These are phyloP conservation scores for Potamarius usumacintae DNA, from an alignment of 2,113 vertebrate genomes.

Conservation along the genomic window DNA sequence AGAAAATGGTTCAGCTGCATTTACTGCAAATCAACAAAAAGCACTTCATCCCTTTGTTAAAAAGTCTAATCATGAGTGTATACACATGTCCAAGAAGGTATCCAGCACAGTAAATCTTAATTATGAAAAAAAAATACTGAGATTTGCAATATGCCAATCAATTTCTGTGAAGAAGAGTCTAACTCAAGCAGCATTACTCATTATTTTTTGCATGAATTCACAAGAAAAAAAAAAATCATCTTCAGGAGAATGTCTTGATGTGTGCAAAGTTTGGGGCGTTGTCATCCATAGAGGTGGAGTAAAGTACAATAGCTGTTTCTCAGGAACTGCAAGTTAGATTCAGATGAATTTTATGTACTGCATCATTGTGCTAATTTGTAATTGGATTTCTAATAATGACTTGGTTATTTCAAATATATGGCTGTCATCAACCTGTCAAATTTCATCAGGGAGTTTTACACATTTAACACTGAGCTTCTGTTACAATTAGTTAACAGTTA, in stretches of 20 bases:
- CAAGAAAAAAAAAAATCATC: not conserved
- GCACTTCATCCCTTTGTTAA: not conserved
- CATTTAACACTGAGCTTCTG: not conserved
- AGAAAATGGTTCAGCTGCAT: not conserved
- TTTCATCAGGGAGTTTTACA: too few species aligned
- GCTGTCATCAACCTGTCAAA: too few species aligned
- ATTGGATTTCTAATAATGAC: too few species aligned
- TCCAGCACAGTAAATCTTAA: not conserved
- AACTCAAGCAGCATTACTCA: not conserved
- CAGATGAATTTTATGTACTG: too few species aligned
- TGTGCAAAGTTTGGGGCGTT: too few species aligned
- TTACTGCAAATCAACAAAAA: not conserved
- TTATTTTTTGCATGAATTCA: not conserved
- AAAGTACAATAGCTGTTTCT: too few species aligned
- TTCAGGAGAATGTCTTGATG: too few species aligned
- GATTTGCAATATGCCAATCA: not conserved
- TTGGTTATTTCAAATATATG: too few species aligned
- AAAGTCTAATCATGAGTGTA: not conserved
- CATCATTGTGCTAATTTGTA: too few species aligned
- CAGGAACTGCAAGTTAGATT: too few species aligned
- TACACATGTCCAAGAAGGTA: not conserved
- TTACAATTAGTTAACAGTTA: too few species aligned
- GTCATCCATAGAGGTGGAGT: too few species aligned
- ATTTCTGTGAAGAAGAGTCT: not conserved
- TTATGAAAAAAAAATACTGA: not conserved